Conservation (phyloP, 2,113 vertebrate genomes). For the Rynchops niger region DNA sequence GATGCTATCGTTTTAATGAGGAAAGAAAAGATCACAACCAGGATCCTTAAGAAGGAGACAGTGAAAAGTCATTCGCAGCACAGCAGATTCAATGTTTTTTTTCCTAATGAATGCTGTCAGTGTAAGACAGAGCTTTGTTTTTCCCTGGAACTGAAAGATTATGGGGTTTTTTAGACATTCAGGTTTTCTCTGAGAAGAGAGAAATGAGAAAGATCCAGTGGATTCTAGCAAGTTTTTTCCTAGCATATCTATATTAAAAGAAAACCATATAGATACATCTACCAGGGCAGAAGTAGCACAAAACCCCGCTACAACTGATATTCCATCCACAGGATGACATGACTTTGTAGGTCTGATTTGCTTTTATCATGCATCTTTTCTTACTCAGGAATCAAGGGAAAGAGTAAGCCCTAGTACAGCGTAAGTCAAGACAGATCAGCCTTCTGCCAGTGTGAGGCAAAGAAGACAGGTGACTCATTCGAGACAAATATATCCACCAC, state of each 20-base stretch:
- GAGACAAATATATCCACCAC: background rate
- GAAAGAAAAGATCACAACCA: background rate
- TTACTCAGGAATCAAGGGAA: background rate
- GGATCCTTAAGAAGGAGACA: background rate
- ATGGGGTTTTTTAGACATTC: background rate
- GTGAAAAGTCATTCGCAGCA: background rate
- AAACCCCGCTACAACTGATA: background rate
- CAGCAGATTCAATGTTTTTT: background rate
- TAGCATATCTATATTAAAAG: background rate
- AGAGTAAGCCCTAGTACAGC: background rate
- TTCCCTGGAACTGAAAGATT: background rate
- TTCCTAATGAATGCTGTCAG: background rate
- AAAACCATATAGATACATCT: background rate
- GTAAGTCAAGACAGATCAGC: background rate
- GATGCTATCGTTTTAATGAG: constrained; percentile 52
- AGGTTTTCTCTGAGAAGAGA: background rate
- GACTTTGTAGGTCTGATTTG: background rate
- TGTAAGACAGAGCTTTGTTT: background rate
- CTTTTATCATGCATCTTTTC: background rate
- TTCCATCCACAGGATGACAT: background rate
- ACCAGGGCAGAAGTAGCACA: background rate
- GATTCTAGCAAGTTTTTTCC: background rate
- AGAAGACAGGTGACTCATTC: background rate
- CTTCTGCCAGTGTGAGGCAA: background rate
- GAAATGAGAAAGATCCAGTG: background rate